A percentile compares a stretch with the other conserved stretches of the same genome.
Conservation (phyloP, 2,113 vertebrate genomes). For the Psephotus haematonotus region DNA sequence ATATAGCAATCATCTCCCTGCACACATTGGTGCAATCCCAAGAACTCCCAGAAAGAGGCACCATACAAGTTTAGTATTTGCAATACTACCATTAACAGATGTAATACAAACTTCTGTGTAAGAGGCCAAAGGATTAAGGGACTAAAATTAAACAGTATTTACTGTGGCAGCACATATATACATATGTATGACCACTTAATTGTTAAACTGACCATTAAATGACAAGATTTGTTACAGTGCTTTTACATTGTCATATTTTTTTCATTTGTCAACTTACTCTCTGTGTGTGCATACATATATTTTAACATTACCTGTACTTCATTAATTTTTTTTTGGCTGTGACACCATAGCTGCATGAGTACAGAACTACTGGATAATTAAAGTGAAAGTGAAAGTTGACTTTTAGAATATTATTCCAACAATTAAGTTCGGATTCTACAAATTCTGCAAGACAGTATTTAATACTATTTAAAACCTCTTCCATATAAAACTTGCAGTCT, state of each 20-base stretch:
- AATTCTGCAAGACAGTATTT: background rate
- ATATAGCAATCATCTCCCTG: background rate
- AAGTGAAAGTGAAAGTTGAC: background rate
- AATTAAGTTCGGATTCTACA: background rate
- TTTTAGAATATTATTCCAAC: background rate
- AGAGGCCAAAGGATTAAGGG: background rate
- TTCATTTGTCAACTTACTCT: background rate
- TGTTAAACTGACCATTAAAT: background rate
- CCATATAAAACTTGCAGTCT: background rate
- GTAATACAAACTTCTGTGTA: background rate
- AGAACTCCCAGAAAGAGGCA: background rate
- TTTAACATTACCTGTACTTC: background rate
- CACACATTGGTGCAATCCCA: accelerated
- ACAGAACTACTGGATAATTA: background rate
- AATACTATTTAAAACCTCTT: background rate
- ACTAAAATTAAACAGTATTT: background rate
- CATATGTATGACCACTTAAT: background rate
- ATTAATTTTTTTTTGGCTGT: background rate
- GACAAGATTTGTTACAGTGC: background rate
- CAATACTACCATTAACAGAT: background rate
- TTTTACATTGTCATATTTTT: background rate
- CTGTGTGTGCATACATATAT: no score
- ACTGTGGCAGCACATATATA: background rate
- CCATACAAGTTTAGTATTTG: accelerated
- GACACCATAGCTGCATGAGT: background rate